Base-by-base conservation (phyloP, 2,113 vertebrate genomes). In the Gadus chalcogrammus region DNA sequence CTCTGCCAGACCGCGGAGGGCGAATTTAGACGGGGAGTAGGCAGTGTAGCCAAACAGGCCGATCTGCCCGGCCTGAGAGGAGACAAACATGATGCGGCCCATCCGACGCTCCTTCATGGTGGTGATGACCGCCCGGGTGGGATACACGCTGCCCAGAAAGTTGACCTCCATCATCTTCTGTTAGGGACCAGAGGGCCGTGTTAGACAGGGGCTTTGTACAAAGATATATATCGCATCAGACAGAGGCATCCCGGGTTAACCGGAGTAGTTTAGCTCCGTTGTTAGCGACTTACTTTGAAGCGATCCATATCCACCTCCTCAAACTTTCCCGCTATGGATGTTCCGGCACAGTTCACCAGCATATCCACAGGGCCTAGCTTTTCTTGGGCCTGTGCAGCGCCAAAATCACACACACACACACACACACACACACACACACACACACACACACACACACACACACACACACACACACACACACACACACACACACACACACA, bases 281-380 rank as follows among this genome's bases (percentile, higher is more conserved):
- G 58, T 17, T 35, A 72, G 42, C 11, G 5, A 13, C 93, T 91
- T 81, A 99, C 97, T 89, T 94, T 93, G 78, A 99, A 99, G 77
- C 84, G 76, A 64, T 92, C 92, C 56, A 96, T 92, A 65, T 96
- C 94, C 35, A 97, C 83, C 52, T 98, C 95, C 81, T 99, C 97
- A 90, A 99, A 99, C 80, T 95, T 98, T 76, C 90, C 95, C 67
- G 94, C 90, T 70, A 96, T 1, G 6, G 97, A 84, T 1, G 52
- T 92, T 71, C 97, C 97, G 2, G 97, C 97, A 74, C 97, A 98
- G 85, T 99, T 98, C 52, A 99, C 94, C 35, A 99, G 93, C 97
- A 99, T 97, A 82, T 99, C 97, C 73, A 99, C 97, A 0, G 97
- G 97, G 1, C 97, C 97, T 73, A 99, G 79, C 78, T 98, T 98